Evolutionary conservation across 2,797 vertebrate genomes (phyloP).

Genomic region (Vireo griseus): DNA sequence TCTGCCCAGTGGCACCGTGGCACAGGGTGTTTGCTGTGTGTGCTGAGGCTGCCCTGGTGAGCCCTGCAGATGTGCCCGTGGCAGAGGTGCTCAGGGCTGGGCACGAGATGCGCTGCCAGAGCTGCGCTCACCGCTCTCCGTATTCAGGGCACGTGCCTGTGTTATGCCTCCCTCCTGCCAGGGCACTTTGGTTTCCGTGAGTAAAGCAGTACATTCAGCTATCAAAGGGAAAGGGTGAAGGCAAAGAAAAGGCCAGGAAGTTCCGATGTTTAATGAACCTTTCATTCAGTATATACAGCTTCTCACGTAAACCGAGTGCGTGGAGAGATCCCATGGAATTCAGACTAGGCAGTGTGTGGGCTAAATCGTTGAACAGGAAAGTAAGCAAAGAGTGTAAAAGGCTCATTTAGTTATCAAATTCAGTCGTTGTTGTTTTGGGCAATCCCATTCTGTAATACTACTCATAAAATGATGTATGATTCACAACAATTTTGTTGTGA

Average conservation of each 20-base stretch:
- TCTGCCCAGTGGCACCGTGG: not conserved
- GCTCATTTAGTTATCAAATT: not conserved
- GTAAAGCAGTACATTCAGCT: slow-evolving; percentile 30
- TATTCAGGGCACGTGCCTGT: not conserved
- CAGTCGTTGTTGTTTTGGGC: not conserved
- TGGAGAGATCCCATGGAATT: not conserved
- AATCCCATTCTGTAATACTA: not conserved
- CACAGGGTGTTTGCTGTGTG: not conserved
- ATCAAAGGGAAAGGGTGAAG: slow-evolving; percentile 28
- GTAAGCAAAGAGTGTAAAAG: not conserved
- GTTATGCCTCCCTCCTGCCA: slow-evolving; percentile 18
- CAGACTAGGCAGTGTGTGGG: not conserved
- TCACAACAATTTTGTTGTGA: not conserved
- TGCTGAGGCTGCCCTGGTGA: not conserved
- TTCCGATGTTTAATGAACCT: slow-evolving; percentile 33
- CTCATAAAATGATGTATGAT: not conserved
- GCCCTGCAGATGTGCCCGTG: not conserved
- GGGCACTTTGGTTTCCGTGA: slow-evolving; percentile 25
- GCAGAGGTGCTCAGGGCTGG: not conserved
- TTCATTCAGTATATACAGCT: not conserved
- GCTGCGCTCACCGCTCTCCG: rapidly evolving
- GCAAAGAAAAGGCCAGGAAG: slow-evolving; percentile 46
- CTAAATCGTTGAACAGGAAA: not conserved
- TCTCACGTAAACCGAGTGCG: not conserved
- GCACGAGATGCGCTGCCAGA: not conserved